Evolutionary conservation across 2,797 vertebrate genomes (phyloP).

Genomic region (Carcharodon carcharias): DNA sequence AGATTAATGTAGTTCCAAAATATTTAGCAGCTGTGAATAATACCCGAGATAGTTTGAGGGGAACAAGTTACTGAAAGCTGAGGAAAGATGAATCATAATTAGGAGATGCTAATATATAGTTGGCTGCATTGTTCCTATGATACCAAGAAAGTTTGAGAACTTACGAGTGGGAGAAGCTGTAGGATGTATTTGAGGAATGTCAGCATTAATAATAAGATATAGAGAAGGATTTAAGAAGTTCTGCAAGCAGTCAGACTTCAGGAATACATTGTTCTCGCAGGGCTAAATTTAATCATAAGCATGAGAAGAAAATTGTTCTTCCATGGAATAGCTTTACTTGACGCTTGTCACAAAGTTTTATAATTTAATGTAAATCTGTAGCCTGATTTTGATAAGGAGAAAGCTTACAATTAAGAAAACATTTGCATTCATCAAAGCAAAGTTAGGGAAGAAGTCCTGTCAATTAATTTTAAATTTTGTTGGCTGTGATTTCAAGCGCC

Average conservation of each 20-base stretch:
- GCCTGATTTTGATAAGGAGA: neutral
- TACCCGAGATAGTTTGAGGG: neutral
- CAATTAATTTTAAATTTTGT: neutral
- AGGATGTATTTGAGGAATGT: neutral
- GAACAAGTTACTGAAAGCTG: neutral
- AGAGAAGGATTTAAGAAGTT: neutral
- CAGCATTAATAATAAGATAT: neutral
- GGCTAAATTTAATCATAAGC: neutral
- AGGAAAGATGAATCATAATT: neutral
- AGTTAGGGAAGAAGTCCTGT: neutral
- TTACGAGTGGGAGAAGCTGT: neutral
- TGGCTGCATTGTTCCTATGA: neutral
- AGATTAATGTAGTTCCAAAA: neutral
- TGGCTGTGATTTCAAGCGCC: neutral
- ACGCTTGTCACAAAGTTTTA: neutral
- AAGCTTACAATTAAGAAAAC: neutral
- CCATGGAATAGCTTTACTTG: constrained; percentile 1
- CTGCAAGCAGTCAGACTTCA: neutral
- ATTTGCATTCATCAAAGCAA: neutral
- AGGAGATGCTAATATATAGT: neutral
- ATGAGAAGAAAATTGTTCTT: neutral
- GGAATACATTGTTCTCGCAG: neutral
- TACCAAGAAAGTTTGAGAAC: neutral
- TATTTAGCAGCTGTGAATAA: neutral
- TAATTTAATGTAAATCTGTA: neutral